Conservation (phyloP, 2,888 invertebrate species). For the Mythimna pallens region DNA sequence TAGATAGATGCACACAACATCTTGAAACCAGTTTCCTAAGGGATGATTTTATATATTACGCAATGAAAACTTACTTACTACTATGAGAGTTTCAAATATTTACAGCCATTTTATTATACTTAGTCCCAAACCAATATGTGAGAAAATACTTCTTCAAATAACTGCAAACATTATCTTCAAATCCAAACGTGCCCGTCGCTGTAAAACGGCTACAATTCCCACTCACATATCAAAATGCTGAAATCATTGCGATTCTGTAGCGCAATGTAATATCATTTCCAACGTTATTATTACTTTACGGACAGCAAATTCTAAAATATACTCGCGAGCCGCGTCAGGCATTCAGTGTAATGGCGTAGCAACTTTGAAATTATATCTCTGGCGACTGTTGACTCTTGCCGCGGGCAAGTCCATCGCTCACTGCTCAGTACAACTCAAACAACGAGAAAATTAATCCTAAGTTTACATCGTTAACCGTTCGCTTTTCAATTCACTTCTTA, state of each 20-base stretch:
- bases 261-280: slow-evolving; percentile 65
- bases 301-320: slow-evolving; percentile 69
- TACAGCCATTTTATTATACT: slow-evolving; percentile 14
- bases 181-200: slow-evolving; percentile 11
- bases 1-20: not conserved
- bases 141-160: slow-evolving; percentile 46
- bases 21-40: not conserved
- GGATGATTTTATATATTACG: not conserved
- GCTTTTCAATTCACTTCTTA: slow-evolving; percentile 76
- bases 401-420: slow-evolving; percentile 76
- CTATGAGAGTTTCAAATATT: slow-evolving; percentile 15
- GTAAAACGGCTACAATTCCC: slow-evolving; percentile 49
- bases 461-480: slow-evolving; percentile 77
- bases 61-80: not conserved
- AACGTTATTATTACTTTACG: slow-evolving; percentile 64
- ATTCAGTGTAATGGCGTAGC: slow-evolving; percentile 73
- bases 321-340: slow-evolving; percentile 66
- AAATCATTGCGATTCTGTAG: slow-evolving; percentile 54
- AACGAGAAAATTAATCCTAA: slow-evolving; percentile 78
- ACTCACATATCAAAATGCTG: slow-evolving; percentile 61
- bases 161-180: slow-evolving; percentile 39
- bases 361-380: slow-evolving; percentile 77
- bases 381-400: slow-evolving; percentile 72
- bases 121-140: slow-evolving; percentile 22
- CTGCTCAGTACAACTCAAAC: slow-evolving; percentile 76